Conservation (phyloP, 2,797 vertebrate species). For the Gouania willdenowi region DNA sequence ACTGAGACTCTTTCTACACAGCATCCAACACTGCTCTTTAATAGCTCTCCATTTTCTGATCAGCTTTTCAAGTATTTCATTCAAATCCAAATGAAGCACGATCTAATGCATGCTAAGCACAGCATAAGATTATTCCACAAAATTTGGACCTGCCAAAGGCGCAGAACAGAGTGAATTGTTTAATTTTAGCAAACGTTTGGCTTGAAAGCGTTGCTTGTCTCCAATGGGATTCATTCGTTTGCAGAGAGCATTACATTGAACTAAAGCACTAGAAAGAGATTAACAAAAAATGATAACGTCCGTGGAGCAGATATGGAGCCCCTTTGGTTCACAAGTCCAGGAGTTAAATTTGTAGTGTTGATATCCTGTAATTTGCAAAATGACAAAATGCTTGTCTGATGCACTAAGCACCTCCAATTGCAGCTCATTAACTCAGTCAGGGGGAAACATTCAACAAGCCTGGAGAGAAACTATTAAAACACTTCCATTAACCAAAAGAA, state of each 20-base stretch:
- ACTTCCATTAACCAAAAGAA: conserved; percentile 69
- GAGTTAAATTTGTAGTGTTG: conserved; percentile 44
- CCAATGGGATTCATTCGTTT: conserved; percentile 20
- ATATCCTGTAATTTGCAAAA: conserved; percentile 59
- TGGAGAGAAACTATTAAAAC: conserved; percentile 63
- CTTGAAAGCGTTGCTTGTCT: conserved; percentile 17
- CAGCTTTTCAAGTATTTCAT: conserved; percentile 32
- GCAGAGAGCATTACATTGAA: conserved; percentile 14
- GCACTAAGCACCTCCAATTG: conserved; percentile 53
- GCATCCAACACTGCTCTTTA: conserved; percentile 3
- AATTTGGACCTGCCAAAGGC: conserved; percentile 33
- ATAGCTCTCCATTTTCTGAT: conserved; percentile 21
- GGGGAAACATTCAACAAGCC: conserved; percentile 50
- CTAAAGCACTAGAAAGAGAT: conserved; percentile 22
- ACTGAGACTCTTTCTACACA: conserved; percentile 2
- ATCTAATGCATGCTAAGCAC: conserved; percentile 15
- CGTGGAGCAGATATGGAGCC: conserved; percentile 16
- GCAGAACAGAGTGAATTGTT: conserved; percentile 23
- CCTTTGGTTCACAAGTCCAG: conserved; percentile 30
- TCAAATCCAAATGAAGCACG: conserved; percentile 31
- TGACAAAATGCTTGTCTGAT: conserved; percentile 54
- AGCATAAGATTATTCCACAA: conserved; percentile 24
- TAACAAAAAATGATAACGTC: conserved; percentile 24
- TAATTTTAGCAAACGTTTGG: conserved; percentile 30
- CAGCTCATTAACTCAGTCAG: conserved; percentile 66